These are phyloP conservation scores for Caiman crocodilus DNA, from an alignment of 2,797 vertebrate species.

Conservation along the genomic window DNA sequence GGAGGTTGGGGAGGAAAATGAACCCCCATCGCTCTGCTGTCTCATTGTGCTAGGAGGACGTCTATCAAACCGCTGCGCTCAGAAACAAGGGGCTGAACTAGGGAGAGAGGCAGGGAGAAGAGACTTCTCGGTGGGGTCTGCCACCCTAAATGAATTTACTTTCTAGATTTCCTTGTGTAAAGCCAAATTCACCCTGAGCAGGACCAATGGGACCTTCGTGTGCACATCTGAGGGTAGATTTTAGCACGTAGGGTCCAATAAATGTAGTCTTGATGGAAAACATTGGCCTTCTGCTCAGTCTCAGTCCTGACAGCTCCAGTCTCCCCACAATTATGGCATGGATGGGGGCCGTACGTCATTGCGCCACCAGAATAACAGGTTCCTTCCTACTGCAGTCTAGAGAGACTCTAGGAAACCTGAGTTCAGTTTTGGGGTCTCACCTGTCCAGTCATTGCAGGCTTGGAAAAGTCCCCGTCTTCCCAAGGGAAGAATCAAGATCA, in stretches of 20 bases:
- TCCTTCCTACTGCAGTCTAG: not conserved
- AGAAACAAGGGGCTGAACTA: not conserved
- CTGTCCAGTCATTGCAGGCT: not conserved
- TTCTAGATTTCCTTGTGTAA: slow-evolving; percentile 12
- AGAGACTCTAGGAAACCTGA: not conserved
- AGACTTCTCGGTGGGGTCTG: not conserved
- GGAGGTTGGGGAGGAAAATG: not conserved
- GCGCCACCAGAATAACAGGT: not conserved
- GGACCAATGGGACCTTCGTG: not conserved
- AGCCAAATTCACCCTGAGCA: slow-evolving; percentile 7
- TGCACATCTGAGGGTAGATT: not conserved
- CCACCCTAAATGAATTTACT: slow-evolving; percentile 29
- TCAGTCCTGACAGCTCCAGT: not conserved
- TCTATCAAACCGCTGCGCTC: not conserved
- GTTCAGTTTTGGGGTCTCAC: not conserved
- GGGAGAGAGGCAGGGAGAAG: not conserved
- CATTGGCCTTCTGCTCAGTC: not conserved
- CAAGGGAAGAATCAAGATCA: not conserved
- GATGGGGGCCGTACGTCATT: not conserved
- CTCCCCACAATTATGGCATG: not conserved
- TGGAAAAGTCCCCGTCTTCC: not conserved
- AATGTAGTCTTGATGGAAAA: not conserved
- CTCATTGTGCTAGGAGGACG: not conserved
- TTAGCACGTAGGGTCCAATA: not conserved
- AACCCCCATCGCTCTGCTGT: not conserved